Base-by-base conservation (phyloP, 2,888 invertebrate species). In the Ennomos fuscantarius region DNA sequence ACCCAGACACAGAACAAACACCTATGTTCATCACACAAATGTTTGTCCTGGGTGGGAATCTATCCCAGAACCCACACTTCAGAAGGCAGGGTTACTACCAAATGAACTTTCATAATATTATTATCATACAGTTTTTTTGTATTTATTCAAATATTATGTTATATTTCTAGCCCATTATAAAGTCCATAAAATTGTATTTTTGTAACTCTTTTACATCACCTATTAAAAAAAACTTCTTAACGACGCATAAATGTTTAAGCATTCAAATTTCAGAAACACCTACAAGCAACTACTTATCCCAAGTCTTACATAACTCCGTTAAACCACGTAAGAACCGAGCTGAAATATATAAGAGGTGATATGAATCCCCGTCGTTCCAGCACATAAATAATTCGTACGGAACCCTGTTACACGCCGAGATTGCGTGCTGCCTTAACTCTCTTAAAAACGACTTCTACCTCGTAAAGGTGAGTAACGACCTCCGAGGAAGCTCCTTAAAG, bases 381-480 rank as follows among this genome's bases (percentile, higher is more conserved):
- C 68, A 74, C 74, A 79, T 84, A 82, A 84, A 84, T 85, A 81
- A 84, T 82, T 79, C 79, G 48, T 44, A 46, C 52, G 70, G 69
- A 73, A 75, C 76, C 75, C 78, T 81, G 77, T 79, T 74, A 71
- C 73, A 69, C 66, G 74, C 76, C 59, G 84, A 86, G 89, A 86
- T 88, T 89, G 86, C 84, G 86, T 84, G 80, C 73, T 56, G 73
- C 72, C 65, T 65, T 84, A 82, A 86, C 86, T 86, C 84, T 83
- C 79, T 87, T 84, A 84, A 84, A 78, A 84, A 82, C 79, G 84
- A 81, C 82, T 84, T 81, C 74, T 77, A 70, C 76, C 79, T 86
- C 85, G 86, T 86, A 87, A 86, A 87, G 79, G 86, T 87, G 84
- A 87, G 73, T 82, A 82, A 87, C 77, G 79, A 68, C 72, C 69